Percentiles rank a stretch among this genome's conserved stretches.
Evolutionary conservation across 2,797 vertebrate species (phyloP).

Genomic region (Poecilia gillii): DNA sequence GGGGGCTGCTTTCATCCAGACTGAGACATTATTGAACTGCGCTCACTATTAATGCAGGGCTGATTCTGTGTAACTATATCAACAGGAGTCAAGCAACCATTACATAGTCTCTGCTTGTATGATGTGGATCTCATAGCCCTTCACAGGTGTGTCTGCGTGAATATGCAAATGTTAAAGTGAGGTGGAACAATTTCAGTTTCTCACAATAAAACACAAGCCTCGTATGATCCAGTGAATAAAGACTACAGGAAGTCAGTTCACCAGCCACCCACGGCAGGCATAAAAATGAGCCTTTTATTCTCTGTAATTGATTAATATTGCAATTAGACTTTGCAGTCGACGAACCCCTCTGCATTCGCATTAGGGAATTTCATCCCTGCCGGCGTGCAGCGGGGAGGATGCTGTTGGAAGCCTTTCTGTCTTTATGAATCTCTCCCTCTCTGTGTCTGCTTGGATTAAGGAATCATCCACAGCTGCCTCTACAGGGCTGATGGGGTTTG

Average conservation of each 20-base stretch:
- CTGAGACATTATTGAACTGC: conserved; percentile 80
- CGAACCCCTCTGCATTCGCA: conserved; percentile 63
- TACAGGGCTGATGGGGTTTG: conserved; percentile 68
- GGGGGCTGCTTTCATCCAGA: conserved; percentile 79
- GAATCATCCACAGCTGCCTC: conserved; percentile 65
- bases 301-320: conserved; percentile 79
- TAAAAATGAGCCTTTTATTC: conserved; percentile 70
- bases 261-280: conserved; percentile 54
- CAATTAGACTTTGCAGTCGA: conserved; percentile 74
- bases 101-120: conserved; percentile 45
- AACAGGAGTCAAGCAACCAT: conserved; percentile 67
- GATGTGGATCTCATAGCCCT: conserved; percentile 27
- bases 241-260: conserved; percentile 50
- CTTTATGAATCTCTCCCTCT: conserved; percentile 67
- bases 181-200: conserved; percentile 51
- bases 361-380: conserved; percentile 61
- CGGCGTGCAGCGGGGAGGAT: conserved; percentile 60
- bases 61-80: conserved; percentile 74
- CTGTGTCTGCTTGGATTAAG: conserved; percentile 74
- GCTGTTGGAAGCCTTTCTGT: conserved; percentile 64
- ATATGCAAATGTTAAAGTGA: conserved; percentile 54
- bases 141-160: conserved; percentile 42
- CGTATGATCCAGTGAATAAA: conserved; percentile 49
- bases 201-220: conserved; percentile 33
- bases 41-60: conserved; percentile 73